These are phyloP conservation scores for Sphenopsis melanotis DNA, from an alignment of 2,797 vertebrate genomes.

Conservation along the genomic window DNA sequence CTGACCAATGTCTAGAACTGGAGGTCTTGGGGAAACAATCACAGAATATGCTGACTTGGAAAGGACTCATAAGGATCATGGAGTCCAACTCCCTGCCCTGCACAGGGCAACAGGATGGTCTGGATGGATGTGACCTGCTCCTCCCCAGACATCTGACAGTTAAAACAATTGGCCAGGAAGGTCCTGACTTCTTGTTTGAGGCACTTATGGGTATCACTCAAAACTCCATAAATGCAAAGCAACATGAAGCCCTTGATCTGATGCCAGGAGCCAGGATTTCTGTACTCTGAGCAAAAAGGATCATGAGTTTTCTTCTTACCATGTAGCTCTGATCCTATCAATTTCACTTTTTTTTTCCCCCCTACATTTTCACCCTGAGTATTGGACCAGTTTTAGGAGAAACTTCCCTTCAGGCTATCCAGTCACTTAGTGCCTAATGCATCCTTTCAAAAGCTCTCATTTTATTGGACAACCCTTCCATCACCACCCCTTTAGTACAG, in stretches of 20 bases:
- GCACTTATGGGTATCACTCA: neutral
- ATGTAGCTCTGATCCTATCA: neutral
- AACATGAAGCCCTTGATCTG: neutral
- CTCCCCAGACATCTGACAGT: neutral
- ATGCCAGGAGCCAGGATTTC: neutral
- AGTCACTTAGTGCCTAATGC: neutral
- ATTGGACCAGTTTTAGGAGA: neutral
- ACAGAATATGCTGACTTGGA: neutral
- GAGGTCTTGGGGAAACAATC: neutral
- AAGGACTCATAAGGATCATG: neutral
- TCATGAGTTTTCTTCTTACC: neutral
- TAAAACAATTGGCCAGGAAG: neutral
- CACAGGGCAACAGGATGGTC: neutral
- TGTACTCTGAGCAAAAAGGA: neutral
- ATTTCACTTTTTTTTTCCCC: rapidly evolving
- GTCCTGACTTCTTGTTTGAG: neutral
- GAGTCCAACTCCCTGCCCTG: neutral
- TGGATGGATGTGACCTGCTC: neutral
- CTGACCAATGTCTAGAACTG: neutral
- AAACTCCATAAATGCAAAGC: neutral
- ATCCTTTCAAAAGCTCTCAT: neutral
- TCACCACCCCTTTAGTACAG: neutral
- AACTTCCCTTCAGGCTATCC: neutral
- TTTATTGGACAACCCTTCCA: neutral
- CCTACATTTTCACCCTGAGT: neutral